Conservation (phyloP, 2,113 vertebrate genomes). For the Bothrops jararaca region DNA sequence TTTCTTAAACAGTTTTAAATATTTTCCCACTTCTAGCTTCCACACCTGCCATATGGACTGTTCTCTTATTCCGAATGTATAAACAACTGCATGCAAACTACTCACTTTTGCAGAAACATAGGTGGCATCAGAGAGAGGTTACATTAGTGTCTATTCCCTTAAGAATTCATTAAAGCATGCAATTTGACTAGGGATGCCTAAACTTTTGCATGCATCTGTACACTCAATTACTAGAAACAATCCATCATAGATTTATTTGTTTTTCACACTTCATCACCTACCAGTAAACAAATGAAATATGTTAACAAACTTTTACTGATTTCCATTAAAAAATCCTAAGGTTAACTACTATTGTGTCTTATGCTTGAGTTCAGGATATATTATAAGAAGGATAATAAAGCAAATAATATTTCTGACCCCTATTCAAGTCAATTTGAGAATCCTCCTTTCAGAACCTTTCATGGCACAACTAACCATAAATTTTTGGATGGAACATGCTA, state of each 20-base stretch:
- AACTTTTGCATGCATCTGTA: not conserved
- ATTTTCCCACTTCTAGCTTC: not conserved
- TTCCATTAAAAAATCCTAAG: conserved; percentile 9
- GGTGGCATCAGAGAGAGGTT: not conserved
- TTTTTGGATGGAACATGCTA: not conserved
- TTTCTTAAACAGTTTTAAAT: not conserved
- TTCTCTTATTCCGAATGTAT: not conserved
- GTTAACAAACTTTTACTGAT: not conserved
- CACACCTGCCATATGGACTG: not conserved
- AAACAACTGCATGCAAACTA: not conserved
- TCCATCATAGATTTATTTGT: not conserved
- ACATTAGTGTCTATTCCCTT: not conserved
- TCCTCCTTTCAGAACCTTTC: conserved; percentile 14
- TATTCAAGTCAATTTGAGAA: conserved; percentile 3
- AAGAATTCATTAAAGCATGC: not conserved
- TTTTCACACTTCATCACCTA: not conserved
- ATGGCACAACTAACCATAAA: conserved; percentile 19
- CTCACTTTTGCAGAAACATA: not conserved
- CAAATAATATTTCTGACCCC: not conserved
- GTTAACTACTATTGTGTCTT: not conserved
- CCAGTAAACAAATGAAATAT: not conserved
- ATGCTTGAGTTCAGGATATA: not conserved
- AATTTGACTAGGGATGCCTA: not conserved
- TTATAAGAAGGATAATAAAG: not conserved
- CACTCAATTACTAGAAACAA: not conserved